Evolutionary conservation across 1,140 invertebrate species (phyloP), one percentile per base, ranked within the genome.

Genomic region (Dolichoris vasculosae): DNA sequence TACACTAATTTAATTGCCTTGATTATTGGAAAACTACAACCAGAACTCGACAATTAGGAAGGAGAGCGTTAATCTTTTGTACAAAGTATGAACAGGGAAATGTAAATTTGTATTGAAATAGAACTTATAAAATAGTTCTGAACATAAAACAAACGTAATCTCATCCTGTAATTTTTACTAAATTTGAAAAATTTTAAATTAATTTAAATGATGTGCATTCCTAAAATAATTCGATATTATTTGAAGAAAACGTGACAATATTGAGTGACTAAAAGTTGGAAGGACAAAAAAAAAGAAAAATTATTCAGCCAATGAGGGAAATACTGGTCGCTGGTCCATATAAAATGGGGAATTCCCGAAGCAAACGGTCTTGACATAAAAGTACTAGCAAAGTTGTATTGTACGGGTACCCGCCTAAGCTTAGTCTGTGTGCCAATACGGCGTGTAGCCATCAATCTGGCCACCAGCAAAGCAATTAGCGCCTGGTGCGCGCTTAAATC

Each of bases 401-500:
- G 20, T 40, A 17, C 69, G 38, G 40, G 20, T 73, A 43, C 69
- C 40, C 40, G 40, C 26, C 69, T 43, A 23, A 1, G 26, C 38
- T 43, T 3, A 32, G 23, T 0, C 38, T 73, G 38, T 8, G 23
- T 11, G 13, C 38, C 69, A 73, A 73, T 73, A 43, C 38, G n/a
- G 69, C 13, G 1, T 32, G 51, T 6, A 35, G 13, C 46, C 71
- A 35, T 67, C 73, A 83, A 83, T 67, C 30, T 55, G 40, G 82
- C 82, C 82, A 83, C 82, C 82, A 83, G 82, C 59, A 67, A 83
- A 77, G 82, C 73, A 83, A 83, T 83, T 83, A 83, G 82, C 73
- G 51, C 51, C 73, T 63, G 48, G 69, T 73, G 38, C 38, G 26
- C 20, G 32, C 23, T 73, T n/a, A 73, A 43, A 73, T 71, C 23